Base-by-base conservation (phyloP, 1,140 invertebrate species). In the Idris sp. region DNA sequence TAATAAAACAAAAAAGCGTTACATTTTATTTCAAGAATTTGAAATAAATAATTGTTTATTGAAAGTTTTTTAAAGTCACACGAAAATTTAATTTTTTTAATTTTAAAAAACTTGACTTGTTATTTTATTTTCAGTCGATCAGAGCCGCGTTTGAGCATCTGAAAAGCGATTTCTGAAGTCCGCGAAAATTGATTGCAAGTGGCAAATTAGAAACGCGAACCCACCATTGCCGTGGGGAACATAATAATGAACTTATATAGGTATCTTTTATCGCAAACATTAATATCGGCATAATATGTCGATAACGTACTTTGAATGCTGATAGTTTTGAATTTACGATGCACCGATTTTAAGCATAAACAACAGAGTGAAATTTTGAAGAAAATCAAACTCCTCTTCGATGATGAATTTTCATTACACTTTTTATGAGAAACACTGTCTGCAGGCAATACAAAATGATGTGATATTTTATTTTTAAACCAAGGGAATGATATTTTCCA, bases 61-160 rank as follows among this genome's bases (percentile, higher is more conserved):
- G n/a, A n/a, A n/a, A n/a, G n/a, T n/a, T n/a, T n/a, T n/a, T n/a
- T n/a, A n/a, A n/a, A n/a, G n/a, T n/a, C n/a, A n/a, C n/a, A n/a
- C n/a, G n/a, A n/a, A n/a, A n/a, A n/a, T n/a, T n/a, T n/a, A n/a
- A n/a, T n/a, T n/a, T n/a, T n/a, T n/a, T n/a, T n/a, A n/a, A n/a
- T n/a, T n/a, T n/a, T n/a, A n/a, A n/a, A n/a, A n/a, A n/a, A n/a
- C n/a, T n/a, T n/a, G n/a, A n/a, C n/a, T n/a, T n/a, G n/a, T n/a
- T n/a, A n/a, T n/a, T n/a, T n/a, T n/a, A n/a, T n/a, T n/a, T n/a
- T n/a, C n/a, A n/a, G n/a, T n/a, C n/a, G n/a, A n/a, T n/a, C n/a
- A n/a, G n/a, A n/a, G n/a, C n/a, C 73, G 28, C 69, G 67, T 82
- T 80, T 76, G 53, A 54, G 31, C 14, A 65, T 79, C 74, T 78